Evolutionary conservation across 2,797 vertebrate species (phyloP).

Genomic region (Propithecus perrieri): DNA sequence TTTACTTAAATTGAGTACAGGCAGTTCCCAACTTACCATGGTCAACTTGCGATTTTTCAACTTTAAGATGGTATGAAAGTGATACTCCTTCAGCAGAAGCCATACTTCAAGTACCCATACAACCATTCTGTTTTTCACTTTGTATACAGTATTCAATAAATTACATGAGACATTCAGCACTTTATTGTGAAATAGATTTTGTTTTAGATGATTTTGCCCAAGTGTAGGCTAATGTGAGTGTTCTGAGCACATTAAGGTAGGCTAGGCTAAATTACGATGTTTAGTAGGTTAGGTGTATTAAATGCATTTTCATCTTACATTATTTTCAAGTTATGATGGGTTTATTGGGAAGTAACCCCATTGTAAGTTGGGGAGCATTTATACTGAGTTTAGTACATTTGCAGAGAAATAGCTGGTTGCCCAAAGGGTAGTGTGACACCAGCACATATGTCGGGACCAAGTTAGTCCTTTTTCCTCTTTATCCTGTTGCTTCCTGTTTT

Average conservation of each 20-base stretch:
- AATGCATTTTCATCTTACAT: background rate
- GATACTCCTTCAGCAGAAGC: background rate
- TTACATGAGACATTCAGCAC: background rate
- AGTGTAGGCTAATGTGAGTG: background rate
- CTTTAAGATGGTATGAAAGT: background rate
- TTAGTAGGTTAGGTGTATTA: background rate
- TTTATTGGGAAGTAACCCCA: background rate
- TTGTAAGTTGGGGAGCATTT: background rate
- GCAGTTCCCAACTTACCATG: background rate
- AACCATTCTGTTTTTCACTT: background rate
- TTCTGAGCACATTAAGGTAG: background rate
- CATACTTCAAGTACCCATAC: background rate
- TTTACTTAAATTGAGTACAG: background rate
- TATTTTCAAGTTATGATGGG: background rate
- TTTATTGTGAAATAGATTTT: background rate
- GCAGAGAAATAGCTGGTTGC: background rate
- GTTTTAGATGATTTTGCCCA: background rate
- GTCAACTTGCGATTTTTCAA: background rate
- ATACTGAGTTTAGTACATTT: background rate
- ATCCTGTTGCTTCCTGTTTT: background rate
- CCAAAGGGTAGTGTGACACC: background rate
- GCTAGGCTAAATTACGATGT: background rate
- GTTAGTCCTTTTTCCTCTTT: background rate
- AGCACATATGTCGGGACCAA: fast-evolving
- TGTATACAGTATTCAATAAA: background rate